Percentiles rank a stretch among this genome's conserved stretches.
Evolutionary conservation across 2,113 vertebrate species (phyloP).

Genomic region (Brachypodius melanocephalos): DNA sequence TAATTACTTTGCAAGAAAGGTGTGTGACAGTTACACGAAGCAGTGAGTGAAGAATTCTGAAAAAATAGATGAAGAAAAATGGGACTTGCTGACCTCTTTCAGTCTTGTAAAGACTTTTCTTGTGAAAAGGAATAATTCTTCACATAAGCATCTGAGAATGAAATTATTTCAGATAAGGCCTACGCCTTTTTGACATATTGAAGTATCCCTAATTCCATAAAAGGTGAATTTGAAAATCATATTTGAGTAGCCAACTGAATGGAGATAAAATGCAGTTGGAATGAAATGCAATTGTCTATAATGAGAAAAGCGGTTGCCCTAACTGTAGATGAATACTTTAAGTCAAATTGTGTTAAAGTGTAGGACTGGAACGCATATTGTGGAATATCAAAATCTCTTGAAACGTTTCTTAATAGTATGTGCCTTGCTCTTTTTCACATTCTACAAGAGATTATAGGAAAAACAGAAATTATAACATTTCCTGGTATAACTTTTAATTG

Average conservation of each 20-base stretch:
- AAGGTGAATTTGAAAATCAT: background rate
- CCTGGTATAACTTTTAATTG: background rate
- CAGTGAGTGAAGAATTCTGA: background rate
- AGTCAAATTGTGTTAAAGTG: background rate
- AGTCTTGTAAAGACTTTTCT: background rate
- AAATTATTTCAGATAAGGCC: background rate
- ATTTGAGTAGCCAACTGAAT: background rate
- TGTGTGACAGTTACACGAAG: background rate
- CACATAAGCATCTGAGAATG: background rate
- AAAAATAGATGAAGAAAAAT: background rate
- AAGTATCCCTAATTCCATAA: background rate
- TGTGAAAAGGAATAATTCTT: background rate
- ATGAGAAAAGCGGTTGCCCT: background rate
- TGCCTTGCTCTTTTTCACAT: background rate
- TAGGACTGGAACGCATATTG: background rate
- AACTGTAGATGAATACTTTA: background rate
- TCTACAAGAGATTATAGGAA: background rate
- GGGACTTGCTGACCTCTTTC: background rate
- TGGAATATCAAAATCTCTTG: background rate
- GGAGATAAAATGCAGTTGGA: background rate
- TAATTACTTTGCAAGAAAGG: background rate
- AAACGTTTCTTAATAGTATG: background rate
- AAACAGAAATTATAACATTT: background rate
- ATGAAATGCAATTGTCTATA: background rate
- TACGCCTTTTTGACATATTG: background rate